phyloP scores from a whole-genome alignment of 1,140 invertebrate species.

The Panonychus citri region DNA sequence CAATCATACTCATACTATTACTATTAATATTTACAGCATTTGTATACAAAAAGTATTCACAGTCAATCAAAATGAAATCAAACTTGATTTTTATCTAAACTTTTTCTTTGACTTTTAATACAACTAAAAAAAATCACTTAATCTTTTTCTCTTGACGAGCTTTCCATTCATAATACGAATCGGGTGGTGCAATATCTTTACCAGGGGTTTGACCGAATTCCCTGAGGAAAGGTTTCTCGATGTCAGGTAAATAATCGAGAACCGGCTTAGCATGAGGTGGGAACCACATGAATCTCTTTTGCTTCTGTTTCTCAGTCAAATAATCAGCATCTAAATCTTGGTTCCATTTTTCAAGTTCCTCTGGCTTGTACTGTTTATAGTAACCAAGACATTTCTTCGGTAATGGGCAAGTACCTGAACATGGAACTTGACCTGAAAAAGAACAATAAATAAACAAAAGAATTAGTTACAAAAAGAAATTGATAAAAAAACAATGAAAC shows the following conservation, averaged over 20 bases:
- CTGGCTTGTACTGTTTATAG: slow-evolving; percentile 1
- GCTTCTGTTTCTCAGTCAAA: background rate
- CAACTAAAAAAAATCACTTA: too few relatives aligned
- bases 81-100: too few relatives aligned
- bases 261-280: background rate
- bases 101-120: too few relatives aligned
- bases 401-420: slow-evolving; percentile 7
- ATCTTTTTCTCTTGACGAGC: background rate
- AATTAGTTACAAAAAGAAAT: too few relatives aligned
- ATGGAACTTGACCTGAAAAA: slow-evolving; percentile 6
- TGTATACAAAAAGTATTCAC: too few relatives aligned
- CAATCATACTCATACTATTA: too few relatives aligned
- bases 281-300: background rate
- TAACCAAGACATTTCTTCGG: slow-evolving; percentile 5
- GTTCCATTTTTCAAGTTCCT: slow-evolving; percentile 6
- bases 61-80: too few relatives aligned
- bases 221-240: background rate
- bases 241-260: background rate
- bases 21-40: too few relatives aligned
- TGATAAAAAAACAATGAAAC: too few relatives aligned
- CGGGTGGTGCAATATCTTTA: background rate
- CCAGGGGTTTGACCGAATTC: background rate
- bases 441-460: background rate
- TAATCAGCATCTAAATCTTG: slow-evolving; percentile 1
- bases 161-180: background rate